phyloP scores from a whole-genome alignment of 1,140 invertebrate genomes.

The Megathymus violae region DNA sequence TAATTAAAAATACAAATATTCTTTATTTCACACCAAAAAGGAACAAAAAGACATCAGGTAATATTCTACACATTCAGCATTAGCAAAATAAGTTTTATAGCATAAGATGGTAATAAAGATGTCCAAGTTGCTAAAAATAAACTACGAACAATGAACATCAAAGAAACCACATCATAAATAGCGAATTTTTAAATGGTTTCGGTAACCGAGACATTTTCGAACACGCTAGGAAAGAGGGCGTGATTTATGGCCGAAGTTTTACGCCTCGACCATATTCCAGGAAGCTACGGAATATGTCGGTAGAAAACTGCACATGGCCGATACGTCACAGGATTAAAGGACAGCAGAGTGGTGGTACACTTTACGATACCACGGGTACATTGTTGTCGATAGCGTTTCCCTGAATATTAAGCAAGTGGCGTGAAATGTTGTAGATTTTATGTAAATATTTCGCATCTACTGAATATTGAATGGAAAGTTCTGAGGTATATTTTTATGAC shows the following conservation, averaged over 20 bases:
- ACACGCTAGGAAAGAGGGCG: neutral
- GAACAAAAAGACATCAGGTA: no score
- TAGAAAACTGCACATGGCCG: slow-evolving; percentile 9
- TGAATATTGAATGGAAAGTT: no score
- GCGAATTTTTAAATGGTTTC: slow-evolving; percentile 2
- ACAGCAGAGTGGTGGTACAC: slow-evolving; percentile 8
- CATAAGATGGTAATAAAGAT: no score
- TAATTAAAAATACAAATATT: no score
- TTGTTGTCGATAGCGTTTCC: no score
- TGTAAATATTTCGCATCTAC: no score
- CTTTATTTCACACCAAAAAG: no score
- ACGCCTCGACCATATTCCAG: slow-evolving; percentile 21
- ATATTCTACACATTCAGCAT: no score
- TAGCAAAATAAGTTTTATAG: no score
- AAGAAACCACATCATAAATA: neutral
- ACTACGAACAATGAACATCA: neutral
- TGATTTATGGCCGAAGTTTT: slow-evolving; percentile 25
- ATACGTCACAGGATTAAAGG: slow-evolving; percentile 25
- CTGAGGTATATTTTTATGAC: no score
- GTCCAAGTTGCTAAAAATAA: neutral
- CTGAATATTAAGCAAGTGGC: no score
- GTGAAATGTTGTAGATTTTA: no score
- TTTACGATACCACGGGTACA: neutral
- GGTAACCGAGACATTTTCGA: slow-evolving; percentile 4
- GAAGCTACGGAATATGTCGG: slow-evolving; percentile 23